A percentile compares a stretch with the other conserved stretches of the same genome.
phyloP scores from a whole-genome alignment of 1,140 invertebrate genomes.

The Dinothrombium tinctorium region DNA sequence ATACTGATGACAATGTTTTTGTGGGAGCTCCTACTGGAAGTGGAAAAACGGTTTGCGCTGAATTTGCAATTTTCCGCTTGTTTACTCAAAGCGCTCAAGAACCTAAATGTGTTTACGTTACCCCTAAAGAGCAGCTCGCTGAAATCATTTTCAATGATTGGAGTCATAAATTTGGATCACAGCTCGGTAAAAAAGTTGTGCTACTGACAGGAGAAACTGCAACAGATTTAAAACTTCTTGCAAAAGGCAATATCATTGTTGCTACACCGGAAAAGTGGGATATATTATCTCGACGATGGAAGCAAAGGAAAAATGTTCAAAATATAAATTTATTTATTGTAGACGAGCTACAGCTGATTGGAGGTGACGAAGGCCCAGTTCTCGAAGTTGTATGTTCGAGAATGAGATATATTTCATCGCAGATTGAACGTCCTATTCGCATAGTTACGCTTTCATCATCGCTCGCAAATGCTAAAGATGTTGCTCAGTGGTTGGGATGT shows the following conservation, averaged over 20 bases:
- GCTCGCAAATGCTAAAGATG: slow-evolving; percentile 78
- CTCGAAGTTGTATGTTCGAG: slow-evolving; percentile 91
- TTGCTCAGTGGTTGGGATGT: slow-evolving; percentile 89
- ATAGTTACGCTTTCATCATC: slow-evolving; percentile 89
- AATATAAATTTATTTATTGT: slow-evolving; percentile 90
- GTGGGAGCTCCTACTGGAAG: slow-evolving; percentile 91
- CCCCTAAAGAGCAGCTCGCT: slow-evolving; percentile 71
- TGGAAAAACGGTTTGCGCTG: slow-evolving; percentile 88
- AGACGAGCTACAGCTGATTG: slow-evolving; percentile 72
- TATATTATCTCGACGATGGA: slow-evolving; percentile 89
- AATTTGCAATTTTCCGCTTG: slow-evolving; percentile 79
- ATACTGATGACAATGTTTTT: slow-evolving; percentile 95
- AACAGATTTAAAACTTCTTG: slow-evolving; percentile 69
- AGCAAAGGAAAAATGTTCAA: slow-evolving; percentile 92
- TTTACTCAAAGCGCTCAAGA: slow-evolving; percentile 37
- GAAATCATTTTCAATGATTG: slow-evolving; percentile 76
- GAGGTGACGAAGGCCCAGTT: slow-evolving; percentile 40
- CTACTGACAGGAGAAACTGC: slow-evolving; percentile 92
- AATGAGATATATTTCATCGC: slow-evolving; percentile 90
- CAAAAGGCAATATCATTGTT: slow-evolving; percentile 67
- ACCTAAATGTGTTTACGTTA: slow-evolving; percentile 63
- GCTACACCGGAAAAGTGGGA: slow-evolving; percentile 98
- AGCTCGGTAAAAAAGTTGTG: slow-evolving; percentile 59
- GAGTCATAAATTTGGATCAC: slow-evolving; percentile 58
- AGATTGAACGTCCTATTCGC: slow-evolving; percentile 73